These are phyloP conservation scores for Pseudolaguvia tuberculata DNA, from an alignment of 2,113 vertebrate genomes.

Conservation along the genomic window DNA sequence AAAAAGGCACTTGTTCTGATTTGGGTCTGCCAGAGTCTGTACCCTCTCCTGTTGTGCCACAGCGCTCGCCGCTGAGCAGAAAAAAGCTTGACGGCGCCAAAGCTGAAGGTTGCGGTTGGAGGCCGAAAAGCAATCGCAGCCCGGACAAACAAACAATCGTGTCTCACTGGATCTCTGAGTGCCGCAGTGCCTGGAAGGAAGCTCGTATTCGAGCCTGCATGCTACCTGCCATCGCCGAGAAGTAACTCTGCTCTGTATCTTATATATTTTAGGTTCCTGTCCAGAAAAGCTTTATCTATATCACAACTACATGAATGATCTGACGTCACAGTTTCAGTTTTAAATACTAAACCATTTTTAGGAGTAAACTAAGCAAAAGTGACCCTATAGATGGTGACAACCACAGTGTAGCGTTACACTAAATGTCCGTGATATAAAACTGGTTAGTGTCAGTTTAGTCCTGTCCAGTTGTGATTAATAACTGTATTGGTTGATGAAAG, in stretches of 20 bases:
- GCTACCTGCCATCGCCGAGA: constrained; percentile 70
- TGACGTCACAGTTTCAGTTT: constrained; percentile 28
- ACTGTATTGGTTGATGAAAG: constrained; percentile 38
- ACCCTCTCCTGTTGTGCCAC: constrained; percentile 9
- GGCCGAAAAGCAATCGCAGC: constrained; percentile 48
- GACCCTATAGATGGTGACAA: constrained; percentile 48
- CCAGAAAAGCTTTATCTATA: constrained; percentile 11
- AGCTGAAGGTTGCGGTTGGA: constrained; percentile 30
- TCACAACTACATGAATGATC: constrained; percentile 6
- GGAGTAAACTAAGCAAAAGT: constrained; percentile 40
- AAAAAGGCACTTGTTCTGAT: constrained; percentile 53
- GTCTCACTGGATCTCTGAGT: constrained; percentile 65
- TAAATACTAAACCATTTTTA: constrained; percentile 41
- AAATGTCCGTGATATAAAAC: constrained; percentile 43
- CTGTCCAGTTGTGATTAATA: constrained; percentile 45
- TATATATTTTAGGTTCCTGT: not conserved
- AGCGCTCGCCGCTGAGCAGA: constrained; percentile 40
- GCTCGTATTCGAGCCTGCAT: constrained; percentile 65
- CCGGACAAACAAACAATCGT: constrained; percentile 47
- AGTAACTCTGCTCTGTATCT: constrained; percentile 45
- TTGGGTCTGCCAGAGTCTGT: constrained; percentile 32
- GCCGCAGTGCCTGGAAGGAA: constrained; percentile 65
- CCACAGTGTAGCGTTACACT: constrained; percentile 43
- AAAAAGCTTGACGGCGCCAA: constrained; percentile 38
- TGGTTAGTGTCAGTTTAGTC: constrained; percentile 45